Evolutionary conservation across 1,140 invertebrate genomes (phyloP).

Genomic region (Lethrus apterus): DNA sequence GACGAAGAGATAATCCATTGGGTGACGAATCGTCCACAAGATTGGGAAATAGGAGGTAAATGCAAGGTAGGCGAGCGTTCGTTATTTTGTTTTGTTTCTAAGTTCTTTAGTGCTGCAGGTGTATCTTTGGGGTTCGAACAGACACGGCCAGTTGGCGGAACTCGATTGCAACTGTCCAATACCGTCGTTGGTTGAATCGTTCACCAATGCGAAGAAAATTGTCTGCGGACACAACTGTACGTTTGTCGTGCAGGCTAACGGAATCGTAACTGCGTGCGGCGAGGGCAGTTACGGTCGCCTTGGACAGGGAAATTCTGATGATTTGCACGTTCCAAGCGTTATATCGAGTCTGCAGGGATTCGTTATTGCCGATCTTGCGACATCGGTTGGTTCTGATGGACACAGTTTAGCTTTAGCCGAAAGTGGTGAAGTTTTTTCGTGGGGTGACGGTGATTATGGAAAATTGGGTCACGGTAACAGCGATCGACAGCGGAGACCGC

Average conservation of each 20-base stretch:
- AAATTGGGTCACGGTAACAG: slow-evolving; percentile 64
- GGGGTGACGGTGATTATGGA: slow-evolving; percentile 85
- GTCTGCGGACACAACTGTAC: slow-evolving; percentile 63
- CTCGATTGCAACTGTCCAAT: slow-evolving; percentile 40
- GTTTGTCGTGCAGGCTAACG: slow-evolving; percentile 54
- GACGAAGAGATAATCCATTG: slow-evolving; percentile 59
- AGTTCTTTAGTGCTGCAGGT: slow-evolving; percentile 29
- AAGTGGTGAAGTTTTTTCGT: slow-evolving; percentile 81
- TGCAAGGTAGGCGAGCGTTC: too few species aligned
- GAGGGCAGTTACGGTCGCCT: slow-evolving; percentile 90
- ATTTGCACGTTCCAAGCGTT: slow-evolving; percentile 58
- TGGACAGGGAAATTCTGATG: slow-evolving; percentile 89
- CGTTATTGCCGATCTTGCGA: slow-evolving; percentile 55
- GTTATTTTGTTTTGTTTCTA: slow-evolving; percentile 6
- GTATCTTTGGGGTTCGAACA: slow-evolving; percentile 57
- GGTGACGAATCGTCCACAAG: slow-evolving; percentile 53
- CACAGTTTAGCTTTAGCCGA: slow-evolving; percentile 88
- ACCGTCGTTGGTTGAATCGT: slow-evolving; percentile 43
- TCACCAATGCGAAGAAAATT: slow-evolving; percentile 49
- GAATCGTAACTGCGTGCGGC: slow-evolving; percentile 83
- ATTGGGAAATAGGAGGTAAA: slow-evolving; percentile 62
- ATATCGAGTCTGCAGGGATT: slow-evolving; percentile 61
- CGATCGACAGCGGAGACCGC: slow-evolving; percentile 55
- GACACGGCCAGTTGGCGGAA: slow-evolving; percentile 58
- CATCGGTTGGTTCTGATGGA: slow-evolving; percentile 88